Base-by-base conservation (phyloP, 1,140 invertebrate genomes). In the Drosophila bifasciata region DNA sequence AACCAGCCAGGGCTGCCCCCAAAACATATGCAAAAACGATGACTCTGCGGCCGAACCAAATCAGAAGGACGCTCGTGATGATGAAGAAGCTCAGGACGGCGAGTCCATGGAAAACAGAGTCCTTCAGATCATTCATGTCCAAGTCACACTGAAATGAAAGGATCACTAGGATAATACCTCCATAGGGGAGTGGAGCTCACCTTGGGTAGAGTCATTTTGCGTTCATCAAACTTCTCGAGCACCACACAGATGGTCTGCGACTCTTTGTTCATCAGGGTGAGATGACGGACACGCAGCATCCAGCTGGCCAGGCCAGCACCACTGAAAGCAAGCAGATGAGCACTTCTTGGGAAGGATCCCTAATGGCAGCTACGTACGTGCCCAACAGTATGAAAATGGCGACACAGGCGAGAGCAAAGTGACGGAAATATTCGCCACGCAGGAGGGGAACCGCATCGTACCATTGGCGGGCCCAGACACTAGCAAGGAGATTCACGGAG, bases 231-330 rank as follows among this genome's bases (percentile, higher is more conserved):
- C 13, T 13, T 13, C 0, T 9, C 2, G 4, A 78, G 2, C 13
- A 51, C n/a, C 1, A 59, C 23, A 9, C 79, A 83, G 4, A 83
- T 16, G 5, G 61, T 58, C 15, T 32, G 0, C 0, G 5, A 5
- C 0, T 39, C 15, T 0, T 23, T 0, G 0, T 3, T 1, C 1
- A 11, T 1, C 1, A 23, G 7, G 6, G 28, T 45, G 13, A 44
- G 16, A 8, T 63, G 21, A 1, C 59, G n/a, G 7, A 84, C 40
- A 1, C 59, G 74, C 40, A 74, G 5, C 36, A 84, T 46, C 79
- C 79, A 83, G 21, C 75, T 13, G 1, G 43, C 50, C n/a, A 83
- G 6, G 0, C 57, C 49, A 19, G 52, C 49, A 6, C 53, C 64
- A 5, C 79, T 83, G 5, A 4, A 51, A 36, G 3, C 11, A 4